These are phyloP conservation scores for Axinella damicornis DNA, from an alignment of 37 sponge, comb jelly and placozoan species.

Conservation along the genomic window DNA sequence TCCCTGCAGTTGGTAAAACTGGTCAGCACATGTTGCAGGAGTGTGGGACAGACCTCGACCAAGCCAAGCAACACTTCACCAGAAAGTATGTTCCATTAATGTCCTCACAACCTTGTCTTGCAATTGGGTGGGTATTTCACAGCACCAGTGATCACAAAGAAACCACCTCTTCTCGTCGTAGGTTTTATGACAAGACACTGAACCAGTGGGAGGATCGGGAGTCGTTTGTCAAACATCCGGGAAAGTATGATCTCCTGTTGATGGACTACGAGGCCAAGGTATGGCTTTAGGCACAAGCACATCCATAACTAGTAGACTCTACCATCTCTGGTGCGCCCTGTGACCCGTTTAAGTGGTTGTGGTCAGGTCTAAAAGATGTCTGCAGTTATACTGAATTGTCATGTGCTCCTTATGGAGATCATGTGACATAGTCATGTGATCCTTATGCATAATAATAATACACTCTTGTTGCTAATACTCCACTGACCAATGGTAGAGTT, in stretches of 20 bases:
- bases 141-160: no score
- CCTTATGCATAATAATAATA: no score
- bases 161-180: slow-evolving; percentile 15
- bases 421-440: no score
- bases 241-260: slow-evolving; percentile 88
- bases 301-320: no score
- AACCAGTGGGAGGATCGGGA: slow-evolving; percentile 84
- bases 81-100: slow-evolving; percentile 69
- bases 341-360: no score
- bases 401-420: no score
- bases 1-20: slow-evolving; percentile 72
- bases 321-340: no score
- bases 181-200: slow-evolving; percentile 90
- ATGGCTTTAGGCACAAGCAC: neutral
- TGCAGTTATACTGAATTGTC: no score
- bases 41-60: slow-evolving; percentile 70
- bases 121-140: neutral
- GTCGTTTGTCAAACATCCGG: slow-evolving; percentile 72
- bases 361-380: no score
- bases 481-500: no score
- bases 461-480: no score
- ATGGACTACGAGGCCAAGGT: slow-evolving; percentile 83
- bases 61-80: slow-evolving; percentile 73
- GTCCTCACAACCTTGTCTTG: neutral
- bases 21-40: slow-evolving; percentile 72